These are phyloP conservation scores for Oenanthe melanoleuca DNA, from an alignment of 2,113 vertebrate genomes.

Conservation along the genomic window DNA sequence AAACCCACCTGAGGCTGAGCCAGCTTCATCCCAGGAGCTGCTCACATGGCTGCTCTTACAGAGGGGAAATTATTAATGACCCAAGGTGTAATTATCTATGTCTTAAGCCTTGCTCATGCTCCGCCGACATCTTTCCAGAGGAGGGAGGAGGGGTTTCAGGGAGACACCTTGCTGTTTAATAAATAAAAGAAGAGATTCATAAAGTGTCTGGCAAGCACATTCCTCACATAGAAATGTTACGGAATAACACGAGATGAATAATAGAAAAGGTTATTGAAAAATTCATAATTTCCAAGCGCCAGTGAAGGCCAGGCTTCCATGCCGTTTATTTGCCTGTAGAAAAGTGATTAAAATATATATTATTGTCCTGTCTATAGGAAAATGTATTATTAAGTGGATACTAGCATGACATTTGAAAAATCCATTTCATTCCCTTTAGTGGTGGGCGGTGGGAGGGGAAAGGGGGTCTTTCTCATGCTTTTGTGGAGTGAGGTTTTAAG, in stretches of 20 bases:
- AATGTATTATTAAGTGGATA: conserved; percentile 86
- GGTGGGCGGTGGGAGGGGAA: background rate
- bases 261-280: conserved; percentile 93
- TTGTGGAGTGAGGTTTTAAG: conserved; percentile 60
- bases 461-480: background rate
- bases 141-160: conserved; percentile 46
- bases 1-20: background rate
- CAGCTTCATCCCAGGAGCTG: background rate
- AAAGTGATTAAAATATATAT: conserved; percentile 85
- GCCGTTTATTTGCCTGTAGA: conserved; percentile 81
- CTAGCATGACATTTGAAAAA: conserved; percentile 81
- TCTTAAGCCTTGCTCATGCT: conserved; percentile 18
- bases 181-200: conserved; percentile 91
- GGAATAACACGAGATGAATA: conserved; percentile 91
- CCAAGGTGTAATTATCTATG: conserved; percentile 23
- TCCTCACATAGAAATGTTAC: conserved; percentile 84
- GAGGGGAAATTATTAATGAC: conserved; percentile 55
- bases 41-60: background rate
- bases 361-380: conserved; percentile 84
- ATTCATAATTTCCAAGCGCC: conserved; percentile 87
- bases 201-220: conserved; percentile 81
- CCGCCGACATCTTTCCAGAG: background rate
- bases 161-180: conserved; percentile 84
- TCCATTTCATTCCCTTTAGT: conserved; percentile 79
- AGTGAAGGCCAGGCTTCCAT: conserved; percentile 84